phyloP scores from a whole-genome alignment of 1,140 invertebrate genomes.

The Epicauta chinensis region DNA sequence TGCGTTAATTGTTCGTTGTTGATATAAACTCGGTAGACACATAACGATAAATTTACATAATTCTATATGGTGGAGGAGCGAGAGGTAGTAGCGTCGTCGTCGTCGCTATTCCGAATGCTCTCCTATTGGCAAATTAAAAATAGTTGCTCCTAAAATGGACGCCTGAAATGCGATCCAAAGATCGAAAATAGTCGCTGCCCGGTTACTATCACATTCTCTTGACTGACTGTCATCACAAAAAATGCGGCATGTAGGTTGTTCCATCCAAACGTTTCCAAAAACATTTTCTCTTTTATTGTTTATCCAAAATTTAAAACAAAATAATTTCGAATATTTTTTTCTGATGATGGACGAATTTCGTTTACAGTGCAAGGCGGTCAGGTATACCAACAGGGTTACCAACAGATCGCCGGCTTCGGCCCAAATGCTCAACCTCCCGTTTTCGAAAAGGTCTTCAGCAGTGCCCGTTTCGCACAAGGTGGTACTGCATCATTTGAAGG shows the following conservation, averaged over 20 bases:
- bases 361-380: constrained; percentile 47
- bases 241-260: constrained; percentile 16
- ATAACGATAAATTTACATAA: constrained; percentile 14
- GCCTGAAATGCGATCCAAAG: constrained; percentile 51
- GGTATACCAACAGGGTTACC: constrained; percentile 43
- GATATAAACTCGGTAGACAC: too few species aligned
- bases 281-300: not conserved
- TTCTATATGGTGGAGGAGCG: constrained; percentile 1
- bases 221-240: constrained; percentile 19
- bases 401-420: constrained; percentile 54
- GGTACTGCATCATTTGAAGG: constrained; percentile 91
- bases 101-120: constrained; percentile 1
- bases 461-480: constrained; percentile 88
- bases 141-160: constrained; percentile 57
- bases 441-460: constrained; percentile 89
- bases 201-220: constrained; percentile 12
- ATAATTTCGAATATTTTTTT: not conserved
- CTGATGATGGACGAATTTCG: constrained; percentile 19
- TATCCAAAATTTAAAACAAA: not conserved
- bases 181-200: constrained; percentile 30
- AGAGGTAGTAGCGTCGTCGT: not conserved
- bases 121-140: constrained; percentile 40
- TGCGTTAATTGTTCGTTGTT: too few species aligned
- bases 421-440: constrained; percentile 69
- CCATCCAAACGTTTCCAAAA: not conserved